Conservation (phyloP, 2,797 vertebrate species). For the Scleropages formosus region DNA sequence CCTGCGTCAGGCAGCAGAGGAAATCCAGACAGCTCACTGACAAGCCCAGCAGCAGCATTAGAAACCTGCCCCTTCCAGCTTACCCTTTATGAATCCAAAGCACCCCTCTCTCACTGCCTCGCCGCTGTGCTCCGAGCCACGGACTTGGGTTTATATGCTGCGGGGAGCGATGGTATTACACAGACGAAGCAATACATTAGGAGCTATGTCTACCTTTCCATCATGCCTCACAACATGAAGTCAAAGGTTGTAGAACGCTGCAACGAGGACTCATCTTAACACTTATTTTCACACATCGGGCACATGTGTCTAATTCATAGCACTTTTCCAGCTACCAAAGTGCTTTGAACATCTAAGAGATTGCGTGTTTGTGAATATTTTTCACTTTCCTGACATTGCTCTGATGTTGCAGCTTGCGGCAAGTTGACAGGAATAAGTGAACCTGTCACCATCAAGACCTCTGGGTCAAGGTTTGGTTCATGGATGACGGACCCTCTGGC, state of each 20-base stretch:
- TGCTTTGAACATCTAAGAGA: background rate
- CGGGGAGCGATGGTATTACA: too few relatives aligned
- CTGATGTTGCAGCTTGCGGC: slow-evolving; percentile 82
- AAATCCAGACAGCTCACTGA: slow-evolving; percentile 1
- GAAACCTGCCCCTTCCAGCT: background rate
- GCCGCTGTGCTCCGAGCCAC: too few relatives aligned
- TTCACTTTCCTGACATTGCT: slow-evolving; percentile 8
- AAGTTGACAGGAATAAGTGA: slow-evolving; percentile 94
- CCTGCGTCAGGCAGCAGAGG: background rate
- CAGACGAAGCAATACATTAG: too few relatives aligned
- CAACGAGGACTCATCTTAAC: background rate
- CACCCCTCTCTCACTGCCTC: background rate
- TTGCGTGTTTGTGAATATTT: background rate
- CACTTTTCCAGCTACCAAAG: background rate
- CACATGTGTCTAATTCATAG: background rate
- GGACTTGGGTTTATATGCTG: background rate
- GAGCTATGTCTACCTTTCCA: background rate
- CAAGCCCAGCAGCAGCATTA: background rate
- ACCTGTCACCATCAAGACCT: slow-evolving; percentile 89
- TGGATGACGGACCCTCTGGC: slow-evolving; percentile 96
- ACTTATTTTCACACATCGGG: background rate
- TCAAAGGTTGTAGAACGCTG: background rate
- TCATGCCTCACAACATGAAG: background rate
- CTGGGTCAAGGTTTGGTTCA: slow-evolving; percentile 90
- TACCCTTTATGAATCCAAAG: background rate